Evolutionary conservation across 2,888 invertebrate species (phyloP).

Genomic region (Harpagoxenus sublaevis): DNA sequence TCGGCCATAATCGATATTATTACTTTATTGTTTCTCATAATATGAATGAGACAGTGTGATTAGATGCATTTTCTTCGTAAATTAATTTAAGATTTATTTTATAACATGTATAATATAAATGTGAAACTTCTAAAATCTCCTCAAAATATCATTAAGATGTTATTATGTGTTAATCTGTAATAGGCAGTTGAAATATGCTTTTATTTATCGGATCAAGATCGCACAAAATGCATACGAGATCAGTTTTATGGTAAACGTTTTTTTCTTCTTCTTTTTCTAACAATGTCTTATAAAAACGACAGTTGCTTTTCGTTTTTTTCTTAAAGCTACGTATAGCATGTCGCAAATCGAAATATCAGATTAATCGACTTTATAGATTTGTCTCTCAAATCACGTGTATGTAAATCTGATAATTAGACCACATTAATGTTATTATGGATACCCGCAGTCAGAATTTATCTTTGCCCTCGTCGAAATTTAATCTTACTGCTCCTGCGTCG

Average conservation of each 20-base stretch:
- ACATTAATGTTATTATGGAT: conserved; percentile 31
- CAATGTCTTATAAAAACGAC: neutral
- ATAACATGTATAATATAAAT: no score
- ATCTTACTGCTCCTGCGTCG: conserved; percentile 28
- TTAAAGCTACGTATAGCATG: neutral
- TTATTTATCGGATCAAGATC: neutral
- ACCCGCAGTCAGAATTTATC: conserved; percentile 34
- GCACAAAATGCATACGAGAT: neutral
- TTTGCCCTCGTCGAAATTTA: conserved; percentile 17
- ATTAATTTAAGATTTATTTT: no score
- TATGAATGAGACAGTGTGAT: neutral
- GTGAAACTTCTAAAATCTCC: no score
- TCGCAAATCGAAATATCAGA: neutral
- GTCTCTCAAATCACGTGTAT: neutral
- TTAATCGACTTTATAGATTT: neutral
- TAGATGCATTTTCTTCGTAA: neutral
- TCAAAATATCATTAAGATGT: neutral
- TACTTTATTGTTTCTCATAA: neutral
- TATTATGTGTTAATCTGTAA: neutral
- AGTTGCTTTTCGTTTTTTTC: neutral
- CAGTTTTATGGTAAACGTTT: no score
- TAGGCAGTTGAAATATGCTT: neutral
- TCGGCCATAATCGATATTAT: neutral
- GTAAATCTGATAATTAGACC: conserved; percentile 51
- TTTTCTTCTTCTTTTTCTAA: neutral